Base-by-base conservation (phyloP, 2,888 invertebrate genomes). In the Patella caerulea region DNA sequence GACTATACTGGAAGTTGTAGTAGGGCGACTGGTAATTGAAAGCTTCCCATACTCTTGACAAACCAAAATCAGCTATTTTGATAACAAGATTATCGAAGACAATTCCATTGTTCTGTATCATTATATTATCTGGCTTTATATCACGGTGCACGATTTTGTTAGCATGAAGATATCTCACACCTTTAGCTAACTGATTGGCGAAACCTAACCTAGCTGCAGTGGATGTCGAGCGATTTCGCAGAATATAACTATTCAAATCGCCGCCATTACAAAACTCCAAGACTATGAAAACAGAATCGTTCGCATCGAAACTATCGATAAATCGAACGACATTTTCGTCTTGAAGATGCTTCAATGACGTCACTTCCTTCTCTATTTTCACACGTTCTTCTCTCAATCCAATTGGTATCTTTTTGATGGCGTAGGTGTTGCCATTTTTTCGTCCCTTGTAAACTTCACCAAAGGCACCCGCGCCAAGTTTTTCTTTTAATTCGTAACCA, bases 381-480 rank as follows among this genome's bases (percentile, higher is more conserved):
- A 7, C 59, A 17, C 9, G 12, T 19, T 65, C 7, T 12, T 65
- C 24, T 12, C 14, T 9, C 1, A 12, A 14, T 24, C 65, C 65
- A 19, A 65, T 24, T 24, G 9, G 19, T 24, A 65, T 19, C 11
- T 19, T 65, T 11, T 65, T 65, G 65, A 65, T n/a, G 2, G 65
- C 65, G 19, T 17, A 65, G 3, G 11, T 24, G 24, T 19, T 24
- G 12, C 65, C 65, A 65, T 19, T 19, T 65, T 65, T 65, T 11
- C 12, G 19, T 9, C 19, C 65, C 0, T 19, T 24, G 14, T 24
- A 65, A 19, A 65, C 65, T 24, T 65, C 24, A 12, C 65, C 65
- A 65, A 65, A 65, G 3, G 65, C 65, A 19, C 65, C 65, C 9
- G 65, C 17, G n/a, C 59, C n/a, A 65, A 65, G 65, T 65, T 65